These are phyloP conservation scores for Drosophila meridiana DNA, from an alignment of 2,888 invertebrate genomes.

Conservation along the genomic window DNA sequence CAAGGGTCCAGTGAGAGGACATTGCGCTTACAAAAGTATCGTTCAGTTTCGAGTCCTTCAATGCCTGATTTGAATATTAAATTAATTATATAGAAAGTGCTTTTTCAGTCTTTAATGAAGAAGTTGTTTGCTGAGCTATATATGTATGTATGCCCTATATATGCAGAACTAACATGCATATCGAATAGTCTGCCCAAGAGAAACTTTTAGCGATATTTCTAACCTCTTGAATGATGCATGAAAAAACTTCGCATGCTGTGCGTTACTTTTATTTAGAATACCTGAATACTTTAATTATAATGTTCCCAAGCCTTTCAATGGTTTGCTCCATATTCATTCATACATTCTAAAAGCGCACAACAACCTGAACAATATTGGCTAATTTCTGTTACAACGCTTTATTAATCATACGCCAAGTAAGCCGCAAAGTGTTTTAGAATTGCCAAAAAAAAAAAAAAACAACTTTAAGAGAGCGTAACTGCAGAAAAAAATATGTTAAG, in stretches of 20 bases:
- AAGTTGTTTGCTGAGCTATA: background rate
- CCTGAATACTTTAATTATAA: constrained; percentile 2
- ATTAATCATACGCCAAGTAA: constrained; percentile 65
- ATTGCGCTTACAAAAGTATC: background rate
- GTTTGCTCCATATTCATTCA: constrained; percentile 29
- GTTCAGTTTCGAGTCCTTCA: background rate
- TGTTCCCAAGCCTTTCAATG: constrained; percentile 23
- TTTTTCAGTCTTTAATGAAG: background rate
- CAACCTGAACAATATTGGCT: constrained; percentile 44
- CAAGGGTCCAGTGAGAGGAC: constrained; percentile 20
- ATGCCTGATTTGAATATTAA: background rate
- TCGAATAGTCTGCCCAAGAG: constrained; percentile 2
- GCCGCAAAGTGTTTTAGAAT: constrained; percentile 58
- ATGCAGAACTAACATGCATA: background rate
- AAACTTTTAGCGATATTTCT: background rate
- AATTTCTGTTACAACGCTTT: constrained; percentile 39
- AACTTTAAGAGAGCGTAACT: background rate
- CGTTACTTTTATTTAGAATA: background rate
- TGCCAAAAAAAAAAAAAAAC: constrained; percentile 42
- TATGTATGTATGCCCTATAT: background rate
- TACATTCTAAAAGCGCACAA: constrained; percentile 14
- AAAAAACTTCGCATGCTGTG: constrained; percentile 15
- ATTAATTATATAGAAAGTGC: background rate
- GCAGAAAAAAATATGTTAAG: constrained; percentile 5
- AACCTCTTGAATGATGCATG: constrained; percentile 1